Evolutionary conservation across 2,113 vertebrate genomes (phyloP), one percentile per base, ranked within the genome.

Genomic region (Melanerpes formicivorus): DNA sequence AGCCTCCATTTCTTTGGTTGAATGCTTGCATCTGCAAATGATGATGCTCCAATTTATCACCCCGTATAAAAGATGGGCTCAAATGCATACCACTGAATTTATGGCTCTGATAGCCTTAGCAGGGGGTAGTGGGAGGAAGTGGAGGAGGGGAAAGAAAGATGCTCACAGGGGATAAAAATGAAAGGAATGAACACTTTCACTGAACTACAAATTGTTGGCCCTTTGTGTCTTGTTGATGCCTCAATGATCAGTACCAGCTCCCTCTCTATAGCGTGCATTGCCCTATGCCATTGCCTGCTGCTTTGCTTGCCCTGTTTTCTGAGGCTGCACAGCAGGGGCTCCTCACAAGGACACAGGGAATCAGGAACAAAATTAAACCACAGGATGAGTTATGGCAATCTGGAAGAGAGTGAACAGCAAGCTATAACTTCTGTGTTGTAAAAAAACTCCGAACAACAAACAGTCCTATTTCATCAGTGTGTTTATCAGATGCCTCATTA

Each of bases 201-300:
- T 81, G 87, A 76, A 87, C 55, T 65, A 84, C 65, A 48, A 40
- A 72, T 27, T 34, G 30, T 56, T 81, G 65, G 46, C 27, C 42
- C 37, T 80, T 54, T 63, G n/a, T 62, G 54, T 59, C 65, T 55
- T 69, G 42, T 60, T 84, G 70, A 40, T 59, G 84, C 50, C 76
- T 72, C 75, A 67, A 40, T 1, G 13, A 72, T 72, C 55, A 10
- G 54, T 76, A 76, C 16, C 5, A 46, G 18, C 18, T 59, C 58
- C 55, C 17, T 76, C 48, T 27, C 10, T 32, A 10, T 0, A 14
- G 22, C 4, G 0, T 3, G 6, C 4, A 1, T 8, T 44, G 59
- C 70, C 58, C 42, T 40, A 1, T 54, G 73, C 63, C 64, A 11
- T 30, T 60, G 18, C 58, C 73, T 32, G 6, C 40, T 66, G 54